Evolutionary conservation across 2,113 vertebrate species (phyloP), one percentile per base, ranked within the genome.

Genomic region (Mormyrus iriodes): DNA sequence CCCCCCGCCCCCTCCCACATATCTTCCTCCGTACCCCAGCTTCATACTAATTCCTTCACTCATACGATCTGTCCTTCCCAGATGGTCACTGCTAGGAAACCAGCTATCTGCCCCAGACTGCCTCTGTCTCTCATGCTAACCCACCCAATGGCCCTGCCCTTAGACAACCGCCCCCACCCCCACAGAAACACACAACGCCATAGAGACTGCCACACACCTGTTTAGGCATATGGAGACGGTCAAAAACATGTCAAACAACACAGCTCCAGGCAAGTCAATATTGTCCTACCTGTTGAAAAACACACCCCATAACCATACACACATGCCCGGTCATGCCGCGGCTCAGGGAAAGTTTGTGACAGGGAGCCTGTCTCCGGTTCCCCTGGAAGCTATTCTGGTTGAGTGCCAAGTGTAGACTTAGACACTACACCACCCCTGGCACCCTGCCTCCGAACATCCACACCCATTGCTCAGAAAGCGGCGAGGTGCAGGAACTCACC

Each of bases 401-500:
- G 21, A 48, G 44, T 44, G 42, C 79, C 79, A 48, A 84, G 42
- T 42, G 39, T 42, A 84, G 42, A n/a, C 1, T 8, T n/a, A 24
- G 48, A 19, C 21, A 21, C 79, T n/a, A 39, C 69, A 19, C 31
- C 69, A 39, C 13, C 69, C 69, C 69, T 76, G 69, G 69, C 13
- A 12, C 31, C 31, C 69, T 39, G 35, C 69, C 69, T 39, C 69
- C 44, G 4, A 84, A 49, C 5, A 13, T 44, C 1, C 65, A 9
- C 27, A 21, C 7, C 42, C 39, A 1, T 65, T 9, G n/a, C 9
- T 9, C 61, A 65, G 61, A 31, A 65, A 12, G n/a, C 8, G 9
- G 61, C 61, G 3, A 65, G n/a, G n/a, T 4, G 24, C 39, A 58
- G 89, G 27, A 89, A 95, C 98, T 96, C 95, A 98, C 98, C 98